Evolutionary conservation across 92 coral and sea anemone species (phyloP), one percentile per base, ranked within the genome.

Genomic region (Phenganax marumi): DNA sequence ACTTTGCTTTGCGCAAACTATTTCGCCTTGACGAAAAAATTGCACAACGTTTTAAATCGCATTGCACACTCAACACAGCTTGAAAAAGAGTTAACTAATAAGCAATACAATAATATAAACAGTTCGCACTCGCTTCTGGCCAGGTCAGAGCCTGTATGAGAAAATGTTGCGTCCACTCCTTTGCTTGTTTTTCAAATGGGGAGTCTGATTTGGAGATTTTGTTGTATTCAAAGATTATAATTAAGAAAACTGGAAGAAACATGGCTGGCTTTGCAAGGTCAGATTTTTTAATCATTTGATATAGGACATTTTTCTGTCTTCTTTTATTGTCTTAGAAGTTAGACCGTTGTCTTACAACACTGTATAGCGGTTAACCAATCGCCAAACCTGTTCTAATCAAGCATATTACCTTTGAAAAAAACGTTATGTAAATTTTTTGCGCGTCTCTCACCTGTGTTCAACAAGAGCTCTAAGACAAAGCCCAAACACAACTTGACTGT

Each of bases 401-500:
- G 72, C 49, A 66, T 18, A 66, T 23, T 66, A 66, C 25, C 19
- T 24, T 50, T 50, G 18, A 72, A 49, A 12, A 39, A 47, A 56
- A 51, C 57, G 68, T 76, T 56, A 56, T 76, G 62, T 63, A 25
- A 76, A 76, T 76, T 56, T 25, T 49, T 66, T 3, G 5, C 49
- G 49, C 17, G n/a, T n/a, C 51, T 19, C 68, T 56, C 81, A 76
- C 68, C 68, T 76, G 81, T 76, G 25, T 54, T 22, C 21, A 76
- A 66, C 43, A 49, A 49, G 17, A 76, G 68, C 8, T 68, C 39
- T 56, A 56, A 76, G 17, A 76, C 81, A 76, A 76, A 76, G 81
- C 55, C 81, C 81, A 76, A 76, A 76, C 81, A 76, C 26, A 13
- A 11, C 79, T 46, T 57, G 24, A 57, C 54, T 55, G 62, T 51